Percentiles rank a stretch among this genome's conserved stretches.
phyloP scores from a whole-genome alignment of 2,113 vertebrate genomes.

The Plecotus auritus region DNA sequence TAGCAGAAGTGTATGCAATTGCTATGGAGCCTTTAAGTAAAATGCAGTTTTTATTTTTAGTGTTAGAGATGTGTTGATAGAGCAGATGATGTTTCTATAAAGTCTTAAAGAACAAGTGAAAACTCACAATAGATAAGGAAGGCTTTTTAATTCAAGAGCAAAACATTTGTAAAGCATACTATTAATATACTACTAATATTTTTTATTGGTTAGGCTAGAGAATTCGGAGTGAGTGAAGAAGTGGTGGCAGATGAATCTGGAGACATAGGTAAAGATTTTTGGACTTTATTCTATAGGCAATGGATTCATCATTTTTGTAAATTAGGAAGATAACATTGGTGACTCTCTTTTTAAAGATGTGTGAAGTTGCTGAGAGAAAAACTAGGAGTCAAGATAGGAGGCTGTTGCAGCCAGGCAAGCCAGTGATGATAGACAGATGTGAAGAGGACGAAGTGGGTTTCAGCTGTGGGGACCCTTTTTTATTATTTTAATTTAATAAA shows the following conservation, averaged over 20 bases:
- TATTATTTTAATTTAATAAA: no score
- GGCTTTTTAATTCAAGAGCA: neutral
- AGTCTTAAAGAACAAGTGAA: neutral
- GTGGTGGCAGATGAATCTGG: neutral
- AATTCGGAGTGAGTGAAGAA: neutral
- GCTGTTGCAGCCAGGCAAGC: neutral
- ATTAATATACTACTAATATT: no score
- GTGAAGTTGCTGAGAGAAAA: conserved; percentile 1
- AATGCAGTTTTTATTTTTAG: neutral
- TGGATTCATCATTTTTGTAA: neutral
- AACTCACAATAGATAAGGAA: neutral
- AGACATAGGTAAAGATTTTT: neutral
- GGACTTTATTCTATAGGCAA: neutral
- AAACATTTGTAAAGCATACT: neutral
- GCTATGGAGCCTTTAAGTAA: neutral
- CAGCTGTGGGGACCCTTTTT: neutral
- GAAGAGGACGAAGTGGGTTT: neutral
- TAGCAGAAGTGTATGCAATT: neutral
- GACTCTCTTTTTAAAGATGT: neutral
- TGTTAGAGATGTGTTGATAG: neutral
- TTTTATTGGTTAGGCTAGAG: neutral
- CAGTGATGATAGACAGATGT: neutral
- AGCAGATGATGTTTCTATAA: neutral
- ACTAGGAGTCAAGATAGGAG: neutral
- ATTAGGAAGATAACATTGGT: neutral